Conservation (phyloP, 2,113 vertebrate genomes). For the Cyanocitta stelleri region DNA sequence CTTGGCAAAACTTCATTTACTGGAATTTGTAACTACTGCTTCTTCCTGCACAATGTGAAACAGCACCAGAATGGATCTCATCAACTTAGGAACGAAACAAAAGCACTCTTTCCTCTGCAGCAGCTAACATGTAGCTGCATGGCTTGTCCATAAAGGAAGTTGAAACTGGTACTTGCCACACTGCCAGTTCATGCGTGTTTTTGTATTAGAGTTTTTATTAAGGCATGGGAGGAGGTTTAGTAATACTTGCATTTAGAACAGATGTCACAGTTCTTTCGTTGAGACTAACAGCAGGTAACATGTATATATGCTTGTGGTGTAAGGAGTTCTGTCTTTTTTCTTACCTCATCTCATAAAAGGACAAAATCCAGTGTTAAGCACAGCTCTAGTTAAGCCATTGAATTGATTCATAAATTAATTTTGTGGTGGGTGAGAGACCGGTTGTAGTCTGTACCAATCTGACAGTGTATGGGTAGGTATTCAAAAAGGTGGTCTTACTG, state of each 20-base stretch:
- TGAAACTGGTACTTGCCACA: background rate
- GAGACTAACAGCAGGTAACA: background rate
- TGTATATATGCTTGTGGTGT: background rate
- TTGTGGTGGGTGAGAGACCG: background rate
- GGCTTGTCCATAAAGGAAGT: background rate
- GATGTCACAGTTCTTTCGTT: background rate
- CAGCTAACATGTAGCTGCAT: background rate
- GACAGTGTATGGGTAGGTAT: background rate
- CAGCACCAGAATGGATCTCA: background rate
- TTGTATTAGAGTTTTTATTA: background rate
- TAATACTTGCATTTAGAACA: background rate
- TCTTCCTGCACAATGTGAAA: background rate
- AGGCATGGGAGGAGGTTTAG: background rate
- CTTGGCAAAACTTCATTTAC: background rate
- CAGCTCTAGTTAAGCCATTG: background rate
- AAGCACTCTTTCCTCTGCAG: background rate
- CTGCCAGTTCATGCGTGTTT: background rate
- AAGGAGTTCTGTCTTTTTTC: background rate
- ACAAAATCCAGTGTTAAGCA: background rate
- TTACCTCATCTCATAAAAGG: background rate
- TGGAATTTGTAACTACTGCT: background rate
- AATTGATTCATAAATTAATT: background rate
- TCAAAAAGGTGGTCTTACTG: background rate
- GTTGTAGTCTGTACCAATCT: accelerated
- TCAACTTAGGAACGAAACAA: background rate